Percentiles rank a stretch among this genome's conserved stretches.
Conservation (phyloP, 1,140 invertebrate genomes). For the Adoxophyes honmai region DNA sequence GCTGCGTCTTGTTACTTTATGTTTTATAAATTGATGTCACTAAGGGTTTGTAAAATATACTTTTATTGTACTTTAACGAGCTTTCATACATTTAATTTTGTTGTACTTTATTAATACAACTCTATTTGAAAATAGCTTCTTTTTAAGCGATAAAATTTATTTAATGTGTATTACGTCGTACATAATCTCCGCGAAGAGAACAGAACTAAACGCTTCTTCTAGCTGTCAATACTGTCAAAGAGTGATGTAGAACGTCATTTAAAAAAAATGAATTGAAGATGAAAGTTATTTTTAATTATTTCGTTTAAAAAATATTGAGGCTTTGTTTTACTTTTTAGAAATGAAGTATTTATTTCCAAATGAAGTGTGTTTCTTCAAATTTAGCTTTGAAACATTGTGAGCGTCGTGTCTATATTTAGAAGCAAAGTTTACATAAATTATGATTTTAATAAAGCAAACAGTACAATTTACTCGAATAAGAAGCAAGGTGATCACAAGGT, state of each 20-base stretch:
- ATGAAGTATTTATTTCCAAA: conserved; percentile 40
- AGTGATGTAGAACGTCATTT: conserved; percentile 37
- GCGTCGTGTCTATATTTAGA: conserved; percentile 36
- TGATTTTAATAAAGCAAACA: conserved; percentile 68
- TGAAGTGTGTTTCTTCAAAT: conserved; percentile 33
- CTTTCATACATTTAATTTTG: no score
- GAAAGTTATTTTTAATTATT: conserved; percentile 74
- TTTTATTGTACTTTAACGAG: no score
- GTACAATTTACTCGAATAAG: conserved; percentile 62
- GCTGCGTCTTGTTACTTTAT: neutral
- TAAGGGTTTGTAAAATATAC: no score
- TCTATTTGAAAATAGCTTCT: no score
- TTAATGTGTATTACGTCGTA: no score
- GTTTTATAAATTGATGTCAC: no score
- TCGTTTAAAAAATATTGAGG: conserved; percentile 44
- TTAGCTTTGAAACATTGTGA: conserved; percentile 36
- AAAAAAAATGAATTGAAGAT: conserved; percentile 70
- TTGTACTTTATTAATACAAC: no score
- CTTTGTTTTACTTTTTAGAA: conserved; percentile 31
- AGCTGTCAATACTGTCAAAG: conserved; percentile 22
- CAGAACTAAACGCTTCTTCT: neutral
- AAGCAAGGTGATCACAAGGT: conserved; percentile 65
- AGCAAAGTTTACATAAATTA: conserved; percentile 62
- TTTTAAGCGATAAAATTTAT: no score
- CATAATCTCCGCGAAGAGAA: no score